These are phyloP conservation scores for Acanthoscelides obtectus DNA, from an alignment of 2,888 invertebrate species.

Conservation along the genomic window DNA sequence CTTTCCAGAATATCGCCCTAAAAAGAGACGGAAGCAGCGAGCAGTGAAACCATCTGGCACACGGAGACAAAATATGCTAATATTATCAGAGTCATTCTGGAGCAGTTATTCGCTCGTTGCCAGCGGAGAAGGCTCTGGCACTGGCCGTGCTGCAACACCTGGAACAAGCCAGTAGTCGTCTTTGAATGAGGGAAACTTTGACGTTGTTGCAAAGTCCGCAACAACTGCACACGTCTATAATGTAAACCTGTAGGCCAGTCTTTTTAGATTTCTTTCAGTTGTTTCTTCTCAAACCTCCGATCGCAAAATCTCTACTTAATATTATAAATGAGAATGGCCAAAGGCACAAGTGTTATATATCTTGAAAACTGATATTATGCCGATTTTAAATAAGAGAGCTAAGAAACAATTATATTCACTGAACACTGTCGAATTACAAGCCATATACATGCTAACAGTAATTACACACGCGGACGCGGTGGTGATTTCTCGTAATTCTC, in stretches of 20 bases:
- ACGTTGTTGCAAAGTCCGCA: neutral
- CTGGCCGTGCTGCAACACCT: neutral
- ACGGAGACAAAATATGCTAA: neutral
- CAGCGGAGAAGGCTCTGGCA: neutral
- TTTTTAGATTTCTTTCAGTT: neutral
- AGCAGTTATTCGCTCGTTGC: neutral
- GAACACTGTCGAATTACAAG: too few relatives aligned
- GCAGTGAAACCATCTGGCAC: neutral
- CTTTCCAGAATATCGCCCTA: neutral
- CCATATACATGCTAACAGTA: too few relatives aligned
- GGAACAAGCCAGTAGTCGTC: neutral
- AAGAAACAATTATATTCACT: too few relatives aligned
- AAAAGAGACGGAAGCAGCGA: neutral
- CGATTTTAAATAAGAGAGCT: too few relatives aligned
- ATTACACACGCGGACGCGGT: too few relatives aligned
- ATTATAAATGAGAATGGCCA: too few relatives aligned
- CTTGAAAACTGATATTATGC: too few relatives aligned
- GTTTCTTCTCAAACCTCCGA: too few relatives aligned
- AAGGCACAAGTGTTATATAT: too few relatives aligned
- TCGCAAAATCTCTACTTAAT: too few relatives aligned
- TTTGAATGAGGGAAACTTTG: neutral
- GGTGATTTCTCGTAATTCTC: too few relatives aligned
- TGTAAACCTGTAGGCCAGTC: neutral
- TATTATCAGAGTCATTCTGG: neutral
- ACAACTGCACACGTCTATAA: neutral